Conservation (phyloP, 2,888 invertebrate species). For the Eulithis testata region DNA sequence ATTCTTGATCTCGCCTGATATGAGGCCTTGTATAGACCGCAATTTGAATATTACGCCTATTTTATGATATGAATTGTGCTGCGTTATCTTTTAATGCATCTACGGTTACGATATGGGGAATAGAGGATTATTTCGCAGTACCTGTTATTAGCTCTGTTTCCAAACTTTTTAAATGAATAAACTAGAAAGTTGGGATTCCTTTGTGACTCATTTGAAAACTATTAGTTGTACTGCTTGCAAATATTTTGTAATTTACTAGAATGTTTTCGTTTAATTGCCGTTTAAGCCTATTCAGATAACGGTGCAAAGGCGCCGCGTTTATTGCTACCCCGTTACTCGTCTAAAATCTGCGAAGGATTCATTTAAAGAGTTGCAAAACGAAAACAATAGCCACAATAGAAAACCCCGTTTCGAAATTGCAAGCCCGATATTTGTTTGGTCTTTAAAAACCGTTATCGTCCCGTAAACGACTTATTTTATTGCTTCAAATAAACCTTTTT, state of each 20-base stretch:
- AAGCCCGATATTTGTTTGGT: conserved; percentile 51
- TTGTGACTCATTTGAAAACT: conserved; percentile 31
- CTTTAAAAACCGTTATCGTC: conserved; percentile 56
- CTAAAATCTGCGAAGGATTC: conserved; percentile 60
- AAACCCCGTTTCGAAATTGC: conserved; percentile 50
- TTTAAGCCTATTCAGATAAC: conserved; percentile 42
- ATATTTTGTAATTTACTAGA: conserved; percentile 42
- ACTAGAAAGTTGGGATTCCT: conserved; percentile 21
- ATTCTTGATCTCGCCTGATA: conserved; percentile 62
- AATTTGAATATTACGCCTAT: conserved; percentile 54
- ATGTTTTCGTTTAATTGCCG: conserved; percentile 36
- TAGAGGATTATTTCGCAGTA: conserved; percentile 20
- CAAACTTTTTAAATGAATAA: conserved; percentile 1
- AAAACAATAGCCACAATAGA: conserved; percentile 61
- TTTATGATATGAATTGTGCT: conserved; percentile 42
- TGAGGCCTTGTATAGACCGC: conserved; percentile 50
- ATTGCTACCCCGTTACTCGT: conserved; percentile 56
- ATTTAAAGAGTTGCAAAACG: conserved; percentile 68
- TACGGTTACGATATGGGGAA: conserved; percentile 37
- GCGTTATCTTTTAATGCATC: conserved; percentile 42
- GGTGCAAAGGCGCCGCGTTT: conserved; percentile 57
- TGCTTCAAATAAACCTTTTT: conserved; percentile 59
- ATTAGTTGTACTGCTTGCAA: conserved; percentile 43
- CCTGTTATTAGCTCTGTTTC: neutral
- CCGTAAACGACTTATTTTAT: conserved; percentile 65